These are phyloP conservation scores for Catharus fuscescens DNA, from an alignment of 2,113 vertebrate species.

Conservation along the genomic window DNA sequence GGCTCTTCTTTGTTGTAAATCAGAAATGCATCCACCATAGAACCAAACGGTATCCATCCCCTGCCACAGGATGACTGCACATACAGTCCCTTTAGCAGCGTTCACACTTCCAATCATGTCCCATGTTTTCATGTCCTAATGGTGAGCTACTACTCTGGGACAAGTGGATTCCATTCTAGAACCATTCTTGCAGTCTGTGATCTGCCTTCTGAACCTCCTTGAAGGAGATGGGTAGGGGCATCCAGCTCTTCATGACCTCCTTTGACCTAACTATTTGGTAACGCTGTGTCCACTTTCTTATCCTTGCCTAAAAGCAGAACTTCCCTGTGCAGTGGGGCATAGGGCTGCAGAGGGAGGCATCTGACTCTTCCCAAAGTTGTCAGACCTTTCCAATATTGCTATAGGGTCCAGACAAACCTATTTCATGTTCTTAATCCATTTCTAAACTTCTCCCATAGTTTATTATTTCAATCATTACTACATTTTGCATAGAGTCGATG, in stretches of 20 bases:
- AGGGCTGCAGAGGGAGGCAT: not conserved
- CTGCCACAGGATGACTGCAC: not conserved
- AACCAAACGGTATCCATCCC: not conserved
- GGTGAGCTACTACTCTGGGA: not conserved
- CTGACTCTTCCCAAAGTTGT: not conserved
- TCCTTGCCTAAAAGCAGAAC: not conserved
- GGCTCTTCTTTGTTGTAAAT: not conserved
- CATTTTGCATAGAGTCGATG: not conserved
- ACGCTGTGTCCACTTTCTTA: not conserved
- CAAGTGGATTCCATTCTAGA: not conserved
- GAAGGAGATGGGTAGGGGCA: not conserved
- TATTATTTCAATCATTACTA: not conserved
- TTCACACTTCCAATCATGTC: not conserved
- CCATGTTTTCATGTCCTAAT: not conserved
- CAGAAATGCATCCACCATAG: not conserved
- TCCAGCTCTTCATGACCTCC: not conserved
- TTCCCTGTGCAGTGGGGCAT: fast-evolving
- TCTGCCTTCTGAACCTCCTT: not conserved
- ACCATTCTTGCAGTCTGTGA: not conserved
- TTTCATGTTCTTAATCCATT: not conserved
- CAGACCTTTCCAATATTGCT: not conserved
- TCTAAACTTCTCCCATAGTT: not conserved
- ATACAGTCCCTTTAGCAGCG: not conserved
- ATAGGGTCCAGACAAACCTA: not conserved
- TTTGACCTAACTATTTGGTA: not conserved